Conservation (phyloP, 2,797 vertebrate species). For the Liparis tanakae region DNA sequence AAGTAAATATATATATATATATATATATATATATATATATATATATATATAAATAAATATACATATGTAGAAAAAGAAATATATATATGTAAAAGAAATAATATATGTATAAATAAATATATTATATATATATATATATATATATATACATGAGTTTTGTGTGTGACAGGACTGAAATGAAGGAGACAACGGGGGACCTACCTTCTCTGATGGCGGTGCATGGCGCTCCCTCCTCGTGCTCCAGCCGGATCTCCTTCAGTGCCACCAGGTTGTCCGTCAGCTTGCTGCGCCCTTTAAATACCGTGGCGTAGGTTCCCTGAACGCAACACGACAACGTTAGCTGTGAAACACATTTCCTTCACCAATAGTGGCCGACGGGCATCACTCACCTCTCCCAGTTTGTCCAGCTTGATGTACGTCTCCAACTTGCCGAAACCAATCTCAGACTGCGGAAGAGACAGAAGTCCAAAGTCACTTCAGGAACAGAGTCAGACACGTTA, state of each 20-base stretch:
- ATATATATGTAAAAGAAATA: too few relatives aligned
- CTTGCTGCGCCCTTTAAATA: constrained; percentile 98
- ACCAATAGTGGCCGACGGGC: fast-evolving
- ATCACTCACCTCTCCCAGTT: constrained; percentile 93
- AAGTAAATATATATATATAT: too few relatives aligned
- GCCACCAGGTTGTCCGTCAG: constrained; percentile 98
- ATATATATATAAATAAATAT: too few relatives aligned
- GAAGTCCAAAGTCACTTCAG: constrained; percentile 18
- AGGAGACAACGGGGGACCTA: constrained; percentile 53
- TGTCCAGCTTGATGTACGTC: constrained; percentile 99
- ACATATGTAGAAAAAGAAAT: too few relatives aligned
- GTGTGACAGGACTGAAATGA: neutral
- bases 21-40: too few relatives aligned
- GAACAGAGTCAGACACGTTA: neutral
- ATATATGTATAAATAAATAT: too few relatives aligned
- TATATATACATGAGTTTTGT: neutral
- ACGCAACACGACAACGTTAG: neutral
- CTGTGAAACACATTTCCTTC: neutral
- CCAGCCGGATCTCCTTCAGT: constrained; percentile 96
- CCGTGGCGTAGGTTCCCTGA: constrained; percentile 97
- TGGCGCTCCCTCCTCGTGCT: constrained; percentile 97
- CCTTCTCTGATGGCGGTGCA: constrained; percentile 99
- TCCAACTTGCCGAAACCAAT: constrained; percentile 99
- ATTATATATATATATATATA: neutral
- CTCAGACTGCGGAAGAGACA: constrained; percentile 88